phyloP scores from a whole-genome alignment of 2,888 invertebrate species.

The Nymphalis urticae region DNA sequence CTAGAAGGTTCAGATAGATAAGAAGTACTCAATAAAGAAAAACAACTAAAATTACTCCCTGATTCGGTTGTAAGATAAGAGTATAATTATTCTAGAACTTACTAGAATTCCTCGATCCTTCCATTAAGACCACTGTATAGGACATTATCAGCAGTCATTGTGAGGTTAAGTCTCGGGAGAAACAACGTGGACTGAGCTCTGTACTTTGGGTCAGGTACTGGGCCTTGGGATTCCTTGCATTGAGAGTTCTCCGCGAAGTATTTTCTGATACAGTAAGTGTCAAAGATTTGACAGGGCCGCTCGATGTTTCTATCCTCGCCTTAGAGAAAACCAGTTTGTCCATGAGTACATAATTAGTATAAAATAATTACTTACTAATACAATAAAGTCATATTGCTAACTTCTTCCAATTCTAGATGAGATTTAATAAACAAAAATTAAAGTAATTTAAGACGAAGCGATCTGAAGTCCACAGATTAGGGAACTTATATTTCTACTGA shows the following conservation, averaged over 20 bases:
- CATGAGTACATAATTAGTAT: background rate
- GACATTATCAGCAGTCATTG: constrained; percentile 30
- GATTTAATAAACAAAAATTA: too few species aligned
- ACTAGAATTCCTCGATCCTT: constrained; percentile 44
- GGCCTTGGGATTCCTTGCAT: constrained; percentile 37
- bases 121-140: constrained; percentile 40
- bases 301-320: constrained; percentile 23
- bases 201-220: constrained; percentile 41
- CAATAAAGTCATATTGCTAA: too few species aligned
- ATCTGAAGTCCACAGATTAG: background rate
- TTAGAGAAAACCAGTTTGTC: constrained; percentile 4
- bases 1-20: too few species aligned
- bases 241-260: constrained; percentile 40
- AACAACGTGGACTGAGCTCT: constrained; percentile 32
- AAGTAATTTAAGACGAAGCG: background rate
- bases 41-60: too few species aligned
- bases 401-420: too few species aligned
- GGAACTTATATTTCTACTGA: background rate
- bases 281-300: constrained; percentile 36
- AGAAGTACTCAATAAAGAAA: too few species aligned
- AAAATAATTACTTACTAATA: too few species aligned
- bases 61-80: too few species aligned
- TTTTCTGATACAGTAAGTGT: constrained; percentile 42
- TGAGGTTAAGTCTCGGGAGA: constrained; percentile 35
- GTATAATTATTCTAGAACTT: constrained; percentile 26